Evolutionary conservation across 2,888 invertebrate species (phyloP).

Genomic region (Cynaeus angustus): DNA sequence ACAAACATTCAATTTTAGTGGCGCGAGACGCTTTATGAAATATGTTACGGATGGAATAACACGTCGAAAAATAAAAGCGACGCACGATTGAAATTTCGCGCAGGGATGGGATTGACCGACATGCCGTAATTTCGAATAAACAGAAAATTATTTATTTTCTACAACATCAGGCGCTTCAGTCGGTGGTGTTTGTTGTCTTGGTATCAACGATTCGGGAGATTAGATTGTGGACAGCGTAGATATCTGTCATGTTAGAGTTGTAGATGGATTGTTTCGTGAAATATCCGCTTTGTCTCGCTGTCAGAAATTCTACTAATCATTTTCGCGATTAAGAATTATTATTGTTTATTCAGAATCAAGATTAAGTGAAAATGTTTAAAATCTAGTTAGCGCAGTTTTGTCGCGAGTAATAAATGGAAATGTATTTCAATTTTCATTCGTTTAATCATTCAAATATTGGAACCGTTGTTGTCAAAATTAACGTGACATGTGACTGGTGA

Average conservation of each 20-base stretch:
- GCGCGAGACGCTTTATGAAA: conserved; percentile 22
- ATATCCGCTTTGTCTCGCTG: background rate
- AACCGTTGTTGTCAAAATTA: no score
- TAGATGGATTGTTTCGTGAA: background rate
- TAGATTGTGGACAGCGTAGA: background rate
- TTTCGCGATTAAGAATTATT: background rate
- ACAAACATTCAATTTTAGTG: conserved; percentile 30
- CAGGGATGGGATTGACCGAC: conserved; percentile 7
- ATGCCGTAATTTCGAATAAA: conserved; percentile 9
- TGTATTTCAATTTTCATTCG: no score
- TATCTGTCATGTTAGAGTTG: background rate
- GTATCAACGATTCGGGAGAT: background rate
- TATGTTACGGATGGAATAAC: conserved; percentile 15
- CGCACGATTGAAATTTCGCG: conserved; percentile 23
- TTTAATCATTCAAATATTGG: no score
- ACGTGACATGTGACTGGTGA: no score
- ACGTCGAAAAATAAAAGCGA: conserved; percentile 13
- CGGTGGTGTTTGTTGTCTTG: background rate
- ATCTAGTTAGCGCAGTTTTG: no score
- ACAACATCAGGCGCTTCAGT: background rate
- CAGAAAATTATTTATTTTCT: conserved; percentile 6
- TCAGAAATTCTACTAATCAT: background rate
- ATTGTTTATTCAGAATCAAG: no score
- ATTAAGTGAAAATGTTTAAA: no score
- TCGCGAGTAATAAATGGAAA: no score